Evolutionary conservation across 2,888 invertebrate genomes (phyloP).

Genomic region (Hesperia comma): DNA sequence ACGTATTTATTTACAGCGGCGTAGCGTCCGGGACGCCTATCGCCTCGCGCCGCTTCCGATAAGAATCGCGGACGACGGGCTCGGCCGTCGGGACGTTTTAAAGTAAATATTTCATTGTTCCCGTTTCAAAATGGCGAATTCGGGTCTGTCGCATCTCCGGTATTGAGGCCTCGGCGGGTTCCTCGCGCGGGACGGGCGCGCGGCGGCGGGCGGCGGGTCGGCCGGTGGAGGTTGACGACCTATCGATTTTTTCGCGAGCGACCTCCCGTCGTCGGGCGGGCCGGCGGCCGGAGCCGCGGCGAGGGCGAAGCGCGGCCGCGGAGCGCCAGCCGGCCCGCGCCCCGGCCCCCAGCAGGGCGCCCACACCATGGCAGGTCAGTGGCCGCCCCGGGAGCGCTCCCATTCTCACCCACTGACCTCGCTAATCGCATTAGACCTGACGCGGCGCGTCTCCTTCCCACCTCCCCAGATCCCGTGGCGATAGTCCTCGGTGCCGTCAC

Average conservation of each 20-base stretch:
- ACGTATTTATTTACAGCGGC: slow-evolving; percentile 80
- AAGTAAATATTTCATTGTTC: slow-evolving; percentile 83
- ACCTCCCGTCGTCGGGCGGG: slow-evolving; percentile 74
- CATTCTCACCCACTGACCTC: slow-evolving; percentile 49
- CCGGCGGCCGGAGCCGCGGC: slow-evolving; percentile 61
- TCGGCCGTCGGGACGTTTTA: slow-evolving; percentile 66
- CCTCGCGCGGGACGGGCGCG: slow-evolving; percentile 46
- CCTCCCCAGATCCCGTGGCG: slow-evolving; percentile 17
- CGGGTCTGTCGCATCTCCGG: slow-evolving; percentile 57
- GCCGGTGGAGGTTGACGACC: slow-evolving; percentile 80
- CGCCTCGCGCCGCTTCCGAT: slow-evolving; percentile 59
- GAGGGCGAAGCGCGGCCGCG: slow-evolving; percentile 49
- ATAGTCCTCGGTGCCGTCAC: slow-evolving; percentile 21
- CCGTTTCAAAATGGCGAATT: slow-evolving; percentile 84
- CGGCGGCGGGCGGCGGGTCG: slow-evolving; percentile 61
- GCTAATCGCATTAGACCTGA: slow-evolving; percentile 29
- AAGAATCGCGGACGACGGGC: slow-evolving; percentile 57
- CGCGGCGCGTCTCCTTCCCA: slow-evolving; percentile 19
- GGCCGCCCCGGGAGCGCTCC: slow-evolving; percentile 52
- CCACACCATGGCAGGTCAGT: slow-evolving; percentile 64
- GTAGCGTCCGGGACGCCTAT: slow-evolving; percentile 52
- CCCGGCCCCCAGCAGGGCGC: slow-evolving; percentile 36
- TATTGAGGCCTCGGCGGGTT: slow-evolving; percentile 50
- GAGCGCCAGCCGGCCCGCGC: slow-evolving; percentile 46
- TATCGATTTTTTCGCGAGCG: slow-evolving; percentile 83